Base-by-base conservation (phyloP, 2,888 invertebrate genomes). In the Ganaspis brasiliensis region DNA sequence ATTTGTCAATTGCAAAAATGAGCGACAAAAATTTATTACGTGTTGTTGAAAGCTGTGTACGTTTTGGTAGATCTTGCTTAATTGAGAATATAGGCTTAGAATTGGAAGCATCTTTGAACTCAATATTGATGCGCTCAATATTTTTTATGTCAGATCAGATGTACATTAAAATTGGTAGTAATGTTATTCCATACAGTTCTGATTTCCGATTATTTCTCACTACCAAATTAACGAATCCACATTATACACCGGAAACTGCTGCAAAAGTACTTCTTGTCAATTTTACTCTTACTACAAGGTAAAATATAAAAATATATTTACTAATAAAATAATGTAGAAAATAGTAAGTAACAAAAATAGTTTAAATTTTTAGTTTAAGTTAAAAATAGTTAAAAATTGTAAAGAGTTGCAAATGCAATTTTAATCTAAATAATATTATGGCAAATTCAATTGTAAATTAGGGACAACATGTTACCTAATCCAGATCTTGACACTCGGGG, bases 201-300 rank as follows among this genome's bases (percentile, higher is more conserved):
- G 95, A 96, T 73, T 98, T 98, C 91, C 94, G 95, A 0, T 93
- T 98, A 1, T 98, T 95, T 89, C 95, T 98, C 88, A 98, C 98
- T 0, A 97, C 97, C 1, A 97, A 96, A 89, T 92, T 98, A 75
- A 94, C 97, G 0, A 98, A 98, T 92, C 98, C 98, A 0, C 96
- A 96, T 89, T 98, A 97, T 88, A 94, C 97, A 0, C 98, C 98
- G 0, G 98, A 98, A 91, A 94, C 96, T 0, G 95, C 97, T 0
- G 96, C 97, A 82, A 98, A 98, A 91, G 95, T 96, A 45, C 94
- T 97, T 67, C 92, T 98, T 59, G 96, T 98, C 14, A 98, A 98
- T 91, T 98, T 98, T 86, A 96, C 97, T n/a, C 93, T 98, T 4
- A 96, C 96, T 10, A 94, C 95, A 84, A 96, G 94, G 96, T 96